A percentile compares a stretch with the other conserved stretches of the same genome.
phyloP scores from a whole-genome alignment of 2,113 vertebrate species.

The Carassius gibelio region DNA sequence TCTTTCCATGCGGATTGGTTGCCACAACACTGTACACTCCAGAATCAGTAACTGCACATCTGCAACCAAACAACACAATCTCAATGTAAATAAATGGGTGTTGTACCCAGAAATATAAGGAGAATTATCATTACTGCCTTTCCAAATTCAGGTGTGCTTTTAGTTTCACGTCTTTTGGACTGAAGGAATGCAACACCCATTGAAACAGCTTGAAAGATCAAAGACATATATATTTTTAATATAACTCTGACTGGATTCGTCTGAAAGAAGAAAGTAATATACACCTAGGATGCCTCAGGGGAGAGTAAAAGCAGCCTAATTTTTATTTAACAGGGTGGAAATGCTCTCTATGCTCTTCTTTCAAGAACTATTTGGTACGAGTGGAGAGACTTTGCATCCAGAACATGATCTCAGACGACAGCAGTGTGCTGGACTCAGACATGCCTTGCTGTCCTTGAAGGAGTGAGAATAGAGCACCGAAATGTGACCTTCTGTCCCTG shows the following conservation, averaged over 20 bases:
- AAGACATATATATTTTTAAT: no score
- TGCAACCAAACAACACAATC: conserved; percentile 57
- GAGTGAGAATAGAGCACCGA: conserved; percentile 71
- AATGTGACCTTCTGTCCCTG: conserved; percentile 70
- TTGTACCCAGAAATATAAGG: background rate
- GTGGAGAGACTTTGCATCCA: background rate
- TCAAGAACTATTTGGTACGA: conserved; percentile 1
- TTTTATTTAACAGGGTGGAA: background rate
- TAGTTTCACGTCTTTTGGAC: no score
- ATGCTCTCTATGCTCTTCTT: background rate
- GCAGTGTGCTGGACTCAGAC: conserved; percentile 14
- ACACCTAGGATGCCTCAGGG: no score
- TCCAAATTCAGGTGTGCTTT: no score
- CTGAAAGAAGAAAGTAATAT: no score
- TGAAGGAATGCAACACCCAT: no score
- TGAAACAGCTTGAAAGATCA: no score
- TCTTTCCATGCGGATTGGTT: conserved; percentile 84
- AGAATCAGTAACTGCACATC: conserved; percentile 86
- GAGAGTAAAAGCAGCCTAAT: no score
- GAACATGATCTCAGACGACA: conserved; percentile 52
- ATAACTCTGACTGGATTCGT: no score
- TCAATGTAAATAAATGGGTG: background rate
- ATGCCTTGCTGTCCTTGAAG: conserved; percentile 53
- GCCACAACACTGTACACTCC: conserved; percentile 92
- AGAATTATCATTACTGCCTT: no score